Conservation (phyloP, 2,113 vertebrate species). For the Tangachromis dhanisi region DNA sequence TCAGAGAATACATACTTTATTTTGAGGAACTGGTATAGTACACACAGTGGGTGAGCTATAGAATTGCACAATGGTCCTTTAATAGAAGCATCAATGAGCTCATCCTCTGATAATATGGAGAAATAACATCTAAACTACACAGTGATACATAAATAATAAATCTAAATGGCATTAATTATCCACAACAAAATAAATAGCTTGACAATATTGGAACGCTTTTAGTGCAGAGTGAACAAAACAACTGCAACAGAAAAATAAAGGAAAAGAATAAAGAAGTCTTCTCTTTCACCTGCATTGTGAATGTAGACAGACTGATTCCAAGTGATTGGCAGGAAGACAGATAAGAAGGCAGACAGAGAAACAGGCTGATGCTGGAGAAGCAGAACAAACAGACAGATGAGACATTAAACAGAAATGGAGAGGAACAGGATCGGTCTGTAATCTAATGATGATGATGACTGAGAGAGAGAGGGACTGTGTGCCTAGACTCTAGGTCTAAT, state of each 20-base stretch:
- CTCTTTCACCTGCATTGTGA: not conserved
- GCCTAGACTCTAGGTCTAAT: slow-evolving; percentile 32
- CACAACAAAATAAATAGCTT: not conserved
- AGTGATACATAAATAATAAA: not conserved
- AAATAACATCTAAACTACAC: not conserved
- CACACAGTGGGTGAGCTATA: not conserved
- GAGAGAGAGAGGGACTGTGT: slow-evolving; percentile 1
- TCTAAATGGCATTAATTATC: not conserved
- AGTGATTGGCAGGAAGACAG: not conserved
- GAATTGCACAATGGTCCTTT: not conserved
- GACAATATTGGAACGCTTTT: not conserved
- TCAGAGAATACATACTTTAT: not conserved
- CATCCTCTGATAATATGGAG: rapidly evolving
- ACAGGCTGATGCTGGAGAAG: not conserved
- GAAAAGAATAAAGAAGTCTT: not conserved
- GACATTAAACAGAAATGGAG: slow-evolving; percentile 31
- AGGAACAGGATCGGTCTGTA: slow-evolving; percentile 25
- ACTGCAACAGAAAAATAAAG: not conserved
- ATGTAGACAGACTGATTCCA: not conserved
- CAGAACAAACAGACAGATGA: slow-evolving; percentile 24
- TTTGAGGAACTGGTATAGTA: not conserved
- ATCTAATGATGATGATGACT: slow-evolving; percentile 42
- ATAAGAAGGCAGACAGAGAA: not conserved
- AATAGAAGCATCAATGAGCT: not conserved
- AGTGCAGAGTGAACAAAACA: not conserved